A percentile compares a stretch with the other conserved stretches of the same genome.
Evolutionary conservation across 2,113 vertebrate species (phyloP).

Genomic region (Ondatra zibethicus): DNA sequence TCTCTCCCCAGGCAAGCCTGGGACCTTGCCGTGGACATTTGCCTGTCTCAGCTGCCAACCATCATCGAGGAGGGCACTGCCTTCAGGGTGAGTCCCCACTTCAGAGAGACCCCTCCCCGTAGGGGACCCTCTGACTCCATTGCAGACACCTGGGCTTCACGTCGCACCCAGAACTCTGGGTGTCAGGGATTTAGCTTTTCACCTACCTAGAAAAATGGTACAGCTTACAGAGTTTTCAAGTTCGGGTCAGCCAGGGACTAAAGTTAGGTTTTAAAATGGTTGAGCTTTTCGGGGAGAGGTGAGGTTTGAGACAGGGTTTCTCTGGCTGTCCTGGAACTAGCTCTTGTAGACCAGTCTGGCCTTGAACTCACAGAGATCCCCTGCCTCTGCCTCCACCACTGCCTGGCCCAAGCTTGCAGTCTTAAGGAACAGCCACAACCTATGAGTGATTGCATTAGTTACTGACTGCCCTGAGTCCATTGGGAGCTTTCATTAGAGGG

Average conservation of each 20-base stretch:
- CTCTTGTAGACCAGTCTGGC: too few species aligned
- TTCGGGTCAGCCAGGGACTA: accelerated
- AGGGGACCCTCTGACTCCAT: neutral
- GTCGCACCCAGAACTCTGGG: neutral
- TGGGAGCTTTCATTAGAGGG: conserved; percentile 77
- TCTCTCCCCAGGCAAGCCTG: conserved; percentile 94
- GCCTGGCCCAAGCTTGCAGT: conserved; percentile 81
- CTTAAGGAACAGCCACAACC: conserved; percentile 85
- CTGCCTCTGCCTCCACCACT: too few species aligned
- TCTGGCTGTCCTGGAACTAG: neutral
- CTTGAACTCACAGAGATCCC: too few species aligned
- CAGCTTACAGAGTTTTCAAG: neutral
- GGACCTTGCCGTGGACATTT: conserved; percentile 99
- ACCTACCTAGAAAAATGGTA: neutral
- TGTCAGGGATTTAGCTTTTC: neutral
- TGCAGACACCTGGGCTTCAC: neutral
- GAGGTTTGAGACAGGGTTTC: neutral
- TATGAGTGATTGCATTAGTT: conserved; percentile 69
- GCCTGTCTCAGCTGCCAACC: conserved; percentile 98
- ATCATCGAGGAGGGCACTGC: conserved; percentile 99
- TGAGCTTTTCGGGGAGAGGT: neutral
- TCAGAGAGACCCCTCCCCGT: neutral
- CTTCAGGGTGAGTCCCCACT: conserved; percentile 92
- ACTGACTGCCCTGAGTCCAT: conserved; percentile 71
- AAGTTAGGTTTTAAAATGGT: neutral